A percentile compares a stretch with the other conserved stretches of the same genome.
phyloP scores from a whole-genome alignment of 2,797 vertebrate genomes.

The Crocidura indochinensis region DNA sequence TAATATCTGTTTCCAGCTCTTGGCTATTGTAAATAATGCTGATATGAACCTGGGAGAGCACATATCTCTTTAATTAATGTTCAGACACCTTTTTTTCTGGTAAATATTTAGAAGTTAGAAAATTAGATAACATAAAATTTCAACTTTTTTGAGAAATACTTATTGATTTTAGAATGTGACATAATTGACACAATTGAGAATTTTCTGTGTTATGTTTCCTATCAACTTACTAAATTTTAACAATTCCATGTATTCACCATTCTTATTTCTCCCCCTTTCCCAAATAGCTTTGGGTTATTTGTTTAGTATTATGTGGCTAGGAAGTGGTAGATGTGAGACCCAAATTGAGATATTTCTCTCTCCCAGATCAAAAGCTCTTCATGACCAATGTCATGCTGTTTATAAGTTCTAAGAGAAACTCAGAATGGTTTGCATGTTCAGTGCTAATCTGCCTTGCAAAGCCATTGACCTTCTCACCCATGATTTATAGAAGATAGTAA shows the following conservation, averaged over 20 bases:
- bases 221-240: background rate
- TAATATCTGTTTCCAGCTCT: background rate
- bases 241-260: background rate
- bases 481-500: constrained; percentile 26
- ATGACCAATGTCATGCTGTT: background rate
- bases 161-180: background rate
- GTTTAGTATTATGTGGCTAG: background rate
- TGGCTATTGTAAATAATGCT: background rate
- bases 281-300: background rate
- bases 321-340: background rate
- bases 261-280: background rate
- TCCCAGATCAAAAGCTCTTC: background rate
- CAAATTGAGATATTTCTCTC: background rate
- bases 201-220: background rate
- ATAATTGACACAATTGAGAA: background rate
- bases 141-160: background rate
- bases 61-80: background rate
- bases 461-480: background rate
- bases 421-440: background rate
- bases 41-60: background rate
- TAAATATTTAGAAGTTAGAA: background rate
- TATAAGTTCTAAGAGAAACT: background rate
- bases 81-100: background rate
- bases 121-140: background rate
- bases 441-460: background rate